A percentile compares a stretch with the other conserved stretches of the same genome.
Conservation (phyloP, 2,888 invertebrate species). For the Lordiphosa fenestrarum region DNA sequence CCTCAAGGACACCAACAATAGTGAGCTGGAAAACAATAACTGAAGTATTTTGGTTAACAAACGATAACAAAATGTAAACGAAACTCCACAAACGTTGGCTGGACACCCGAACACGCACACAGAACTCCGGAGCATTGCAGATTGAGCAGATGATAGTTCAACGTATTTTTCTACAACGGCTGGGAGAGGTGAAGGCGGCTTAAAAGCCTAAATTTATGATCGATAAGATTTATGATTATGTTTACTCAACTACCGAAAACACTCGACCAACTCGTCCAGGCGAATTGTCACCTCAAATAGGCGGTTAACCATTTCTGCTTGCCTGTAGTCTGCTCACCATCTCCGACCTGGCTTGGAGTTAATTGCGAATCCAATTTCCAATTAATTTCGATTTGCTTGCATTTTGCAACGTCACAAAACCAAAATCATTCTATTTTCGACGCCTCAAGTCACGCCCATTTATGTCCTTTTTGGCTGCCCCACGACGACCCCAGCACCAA, state of each 20-base stretch:
- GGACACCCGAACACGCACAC: too few species aligned
- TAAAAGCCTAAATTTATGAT: too few species aligned
- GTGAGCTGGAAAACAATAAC: constrained; percentile 1
- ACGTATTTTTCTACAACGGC: too few species aligned
- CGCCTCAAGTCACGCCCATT: constrained; percentile 40
- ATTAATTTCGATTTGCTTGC: constrained; percentile 62
- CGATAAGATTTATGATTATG: too few species aligned
- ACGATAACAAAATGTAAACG: background rate
- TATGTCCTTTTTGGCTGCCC: constrained; percentile 25
- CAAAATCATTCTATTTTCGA: constrained; percentile 24
- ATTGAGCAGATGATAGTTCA: too few species aligned
- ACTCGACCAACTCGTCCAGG: too few species aligned
- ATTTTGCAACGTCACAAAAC: constrained; percentile 24
- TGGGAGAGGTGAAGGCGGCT: too few species aligned
- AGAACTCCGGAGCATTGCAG: too few species aligned
- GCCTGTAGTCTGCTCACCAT: too few species aligned
- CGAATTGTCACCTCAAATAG: background rate
- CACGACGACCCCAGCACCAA: background rate
- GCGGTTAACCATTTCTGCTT: background rate
- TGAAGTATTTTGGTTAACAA: constrained; percentile 11
- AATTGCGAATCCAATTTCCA: constrained; percentile 42
- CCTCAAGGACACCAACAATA: constrained; percentile 18
- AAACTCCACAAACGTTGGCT: background rate
- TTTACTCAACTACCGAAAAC: too few species aligned
- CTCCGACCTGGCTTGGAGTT: background rate